Base-by-base conservation (phyloP, 2,113 vertebrate genomes). In the Abramis brama region DNA sequence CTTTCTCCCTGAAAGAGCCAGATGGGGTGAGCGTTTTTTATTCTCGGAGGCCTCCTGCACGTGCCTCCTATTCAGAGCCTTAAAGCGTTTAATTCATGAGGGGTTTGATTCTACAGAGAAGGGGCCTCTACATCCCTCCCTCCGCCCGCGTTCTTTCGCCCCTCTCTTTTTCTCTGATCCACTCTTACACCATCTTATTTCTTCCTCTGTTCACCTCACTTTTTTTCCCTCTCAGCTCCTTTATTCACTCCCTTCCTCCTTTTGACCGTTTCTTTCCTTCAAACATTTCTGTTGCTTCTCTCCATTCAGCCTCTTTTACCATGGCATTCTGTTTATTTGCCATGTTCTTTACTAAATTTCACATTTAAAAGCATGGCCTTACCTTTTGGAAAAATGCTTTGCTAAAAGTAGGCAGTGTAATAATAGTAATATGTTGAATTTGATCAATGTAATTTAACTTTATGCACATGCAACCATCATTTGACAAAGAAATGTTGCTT, bases 11-110 rank as follows among this genome's bases (percentile, higher is more conserved):
- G 66, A 76, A 88, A 88, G 89, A 92, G 91, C 92, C 93, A 94
- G 94, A 95, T 93, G 93, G 92, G 91, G 91, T 83, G 6, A 74
- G 79, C 88, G 68, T 84, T 89, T 78, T 92, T 93, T 94, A 93
- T 88, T 93, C 91, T 88, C 85, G 0, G 74, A 64, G 92, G 91
- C 88, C 87, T 79, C 77, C 87, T 91, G 92, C 94, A 94, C 94
- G 94, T 95, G 94, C 93, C 94, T 91, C 90, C 91, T 91, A 94
- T 92, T 92, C 91, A 62, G 91, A 93, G 92, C 91, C 93, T 93
- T 89, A 89, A 91, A 86, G 92, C 90, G 87, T 93, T 93, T 94
- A 88, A 95, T 94, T 94, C 91, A 93, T 89, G 89, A 90, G 90
- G 90, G 86, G 76, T 92, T 91, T 91, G 89, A 91, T 88, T 88